Conservation (phyloP, 2,113 vertebrate genomes). For the Vireo altiloquus region DNA sequence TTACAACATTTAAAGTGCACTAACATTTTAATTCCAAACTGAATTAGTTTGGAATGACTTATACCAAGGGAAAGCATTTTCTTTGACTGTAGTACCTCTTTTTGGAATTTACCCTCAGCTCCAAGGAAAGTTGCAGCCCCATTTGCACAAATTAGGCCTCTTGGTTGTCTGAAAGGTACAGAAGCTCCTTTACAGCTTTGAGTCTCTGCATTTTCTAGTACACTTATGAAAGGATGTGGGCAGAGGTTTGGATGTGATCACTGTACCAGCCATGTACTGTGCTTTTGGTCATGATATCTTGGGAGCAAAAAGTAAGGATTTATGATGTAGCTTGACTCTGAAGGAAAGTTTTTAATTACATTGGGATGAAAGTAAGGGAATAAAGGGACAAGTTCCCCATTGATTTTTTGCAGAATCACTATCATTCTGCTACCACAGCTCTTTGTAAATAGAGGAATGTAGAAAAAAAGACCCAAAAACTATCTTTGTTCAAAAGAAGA, state of each 20-base stretch:
- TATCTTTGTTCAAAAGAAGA: neutral
- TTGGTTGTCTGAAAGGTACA: neutral
- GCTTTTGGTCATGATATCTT: neutral
- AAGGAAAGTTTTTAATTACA: neutral
- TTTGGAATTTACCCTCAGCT: neutral
- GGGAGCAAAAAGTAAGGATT: neutral
- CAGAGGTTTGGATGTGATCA: neutral
- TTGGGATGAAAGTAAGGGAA: neutral
- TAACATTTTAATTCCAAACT: neutral
- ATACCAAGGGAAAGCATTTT: neutral
- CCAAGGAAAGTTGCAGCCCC: neutral
- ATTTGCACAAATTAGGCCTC: neutral
- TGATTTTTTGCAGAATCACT: neutral
- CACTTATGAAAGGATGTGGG: neutral
- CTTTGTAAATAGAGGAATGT: neutral
- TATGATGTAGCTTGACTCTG: neutral
- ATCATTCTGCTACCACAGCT: neutral
- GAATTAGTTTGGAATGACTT: too few relatives aligned
- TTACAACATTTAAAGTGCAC: neutral
- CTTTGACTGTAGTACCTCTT: neutral
- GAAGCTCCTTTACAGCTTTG: neutral
- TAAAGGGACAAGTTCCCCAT: neutral
- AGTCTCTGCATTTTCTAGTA: neutral
- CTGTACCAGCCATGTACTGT: accelerated
- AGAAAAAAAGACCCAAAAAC: neutral